Base-by-base conservation (phyloP, 2,113 vertebrate species). In the Sarotherodon lohbergeri region DNA sequence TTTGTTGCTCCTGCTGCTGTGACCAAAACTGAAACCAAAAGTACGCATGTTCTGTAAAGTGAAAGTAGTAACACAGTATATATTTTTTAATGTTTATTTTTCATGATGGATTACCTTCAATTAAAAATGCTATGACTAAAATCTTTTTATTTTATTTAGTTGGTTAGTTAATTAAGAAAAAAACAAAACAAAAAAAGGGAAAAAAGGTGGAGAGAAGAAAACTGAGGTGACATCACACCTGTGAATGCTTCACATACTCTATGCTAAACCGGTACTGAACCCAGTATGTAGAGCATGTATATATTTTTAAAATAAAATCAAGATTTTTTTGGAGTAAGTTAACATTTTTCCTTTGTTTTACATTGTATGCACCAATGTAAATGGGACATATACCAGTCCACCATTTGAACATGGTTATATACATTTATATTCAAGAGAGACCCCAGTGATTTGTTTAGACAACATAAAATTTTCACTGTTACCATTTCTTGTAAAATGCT, bases 261-360 rank as follows among this genome's bases (percentile, higher is more conserved):
- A 0, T 32, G 56, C 56, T 57, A 27, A 57, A 1, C 24, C 0
- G 3, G 56, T 59, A 32, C 57, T 59, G 14, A 59, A 59, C 27
- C 3, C 3, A 9, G 57, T 32, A 61, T 32, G 27, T 32, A 32
- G 0, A 1, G 57, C 14, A 61, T 17, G 8, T 1, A 2, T 14
- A 0, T 32, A 61, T 6, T 61, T 17, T 61, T 14, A 2, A 32
- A 59, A 32, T 59, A 16, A 59, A 59, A 59, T 59, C 56, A 59
- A 32, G 14, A 59, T 0, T 32, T 32, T 29, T 32, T 59, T 59
- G 56, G 7, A 59, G 3, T 9, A 59, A 59, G 13, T 59, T 29
- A 59, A 59, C 57, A 59, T 32, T 59, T 59, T 59, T 59, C 57
- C 57, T 59, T 61, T 17, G 57, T 61, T 61, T 32, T 32, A 32